Evolutionary conservation across 1,140 invertebrate genomes (phyloP).

Genomic region (Dendrolimus punctatus): DNA sequence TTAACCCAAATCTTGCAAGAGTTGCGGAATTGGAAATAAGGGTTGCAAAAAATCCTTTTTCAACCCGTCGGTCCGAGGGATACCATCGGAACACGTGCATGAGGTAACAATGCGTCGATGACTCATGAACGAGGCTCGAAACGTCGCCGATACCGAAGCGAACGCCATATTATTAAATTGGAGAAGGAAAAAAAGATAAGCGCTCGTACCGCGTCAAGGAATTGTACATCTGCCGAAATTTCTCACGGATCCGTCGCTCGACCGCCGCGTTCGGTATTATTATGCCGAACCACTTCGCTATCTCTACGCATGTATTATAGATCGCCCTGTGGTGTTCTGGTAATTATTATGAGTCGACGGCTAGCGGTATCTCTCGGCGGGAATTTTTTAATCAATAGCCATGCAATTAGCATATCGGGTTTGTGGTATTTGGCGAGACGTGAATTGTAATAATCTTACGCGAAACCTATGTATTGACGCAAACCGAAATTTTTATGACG

Average conservation of each 20-base stretch:
- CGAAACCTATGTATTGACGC: not conserved
- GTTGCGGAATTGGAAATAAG: slow-evolving; percentile 67
- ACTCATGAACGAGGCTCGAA: slow-evolving; percentile 52
- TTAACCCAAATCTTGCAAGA: slow-evolving; percentile 68
- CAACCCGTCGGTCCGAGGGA: slow-evolving; percentile 56
- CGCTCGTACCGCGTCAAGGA: slow-evolving; percentile 58
- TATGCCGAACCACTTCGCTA: slow-evolving; percentile 46
- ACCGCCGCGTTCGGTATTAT: slow-evolving; percentile 58
- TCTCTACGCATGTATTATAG: slow-evolving; percentile 37
- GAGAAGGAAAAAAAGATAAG: slow-evolving; percentile 58
- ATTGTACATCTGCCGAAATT: slow-evolving; percentile 71
- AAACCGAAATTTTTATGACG: not conserved
- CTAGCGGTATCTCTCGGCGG: slow-evolving; percentile 45
- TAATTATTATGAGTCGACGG: slow-evolving; percentile 53
- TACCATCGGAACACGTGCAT: slow-evolving; percentile 54
- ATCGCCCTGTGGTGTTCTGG: slow-evolving; percentile 18
- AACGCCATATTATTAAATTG: slow-evolving; percentile 57
- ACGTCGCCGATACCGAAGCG: slow-evolving; percentile 34
- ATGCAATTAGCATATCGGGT: slow-evolving; percentile 52
- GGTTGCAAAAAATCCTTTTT: slow-evolving; percentile 67
- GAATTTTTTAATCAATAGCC: slow-evolving; percentile 53
- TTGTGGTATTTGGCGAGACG: slow-evolving; percentile 21
- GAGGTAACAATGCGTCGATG: slow-evolving; percentile 58
- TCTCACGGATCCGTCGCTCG: slow-evolving; percentile 55
- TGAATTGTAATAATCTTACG: not conserved